These are phyloP conservation scores for Cyphomyrus plagiostoma DNA, from an alignment of 2,113 vertebrate genomes.

Conservation along the genomic window DNA sequence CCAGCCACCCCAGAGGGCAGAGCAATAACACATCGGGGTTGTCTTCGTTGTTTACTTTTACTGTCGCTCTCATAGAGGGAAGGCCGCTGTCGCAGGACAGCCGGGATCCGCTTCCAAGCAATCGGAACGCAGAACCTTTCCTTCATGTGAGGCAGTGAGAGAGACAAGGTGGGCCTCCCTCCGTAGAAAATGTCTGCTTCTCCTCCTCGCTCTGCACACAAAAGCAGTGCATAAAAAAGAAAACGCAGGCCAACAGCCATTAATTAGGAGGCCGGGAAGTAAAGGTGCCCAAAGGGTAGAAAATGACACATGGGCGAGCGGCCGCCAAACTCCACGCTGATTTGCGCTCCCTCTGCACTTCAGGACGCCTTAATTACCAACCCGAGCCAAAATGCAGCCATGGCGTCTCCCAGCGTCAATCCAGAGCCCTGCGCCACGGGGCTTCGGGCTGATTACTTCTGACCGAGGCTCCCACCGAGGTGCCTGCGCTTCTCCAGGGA, in stretches of 20 bases:
- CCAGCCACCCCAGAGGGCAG: background rate
- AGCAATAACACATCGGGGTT: background rate
- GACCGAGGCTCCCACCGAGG: background rate
- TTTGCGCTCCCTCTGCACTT: background rate
- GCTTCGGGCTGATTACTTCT: background rate
- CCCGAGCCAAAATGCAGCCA: background rate
- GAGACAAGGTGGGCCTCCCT: background rate
- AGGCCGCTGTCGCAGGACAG: background rate
- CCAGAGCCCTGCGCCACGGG: background rate
- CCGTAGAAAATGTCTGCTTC: background rate
- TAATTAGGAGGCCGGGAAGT: constrained; percentile 8
- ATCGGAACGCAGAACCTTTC: background rate
- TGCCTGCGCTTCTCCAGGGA: background rate
- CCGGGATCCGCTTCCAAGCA: background rate
- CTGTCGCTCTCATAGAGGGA: background rate
- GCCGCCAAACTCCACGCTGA: constrained; percentile 7
- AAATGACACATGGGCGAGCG: background rate
- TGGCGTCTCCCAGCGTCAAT: background rate
- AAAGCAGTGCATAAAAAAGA: background rate
- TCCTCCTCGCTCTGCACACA: background rate
- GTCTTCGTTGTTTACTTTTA: background rate
- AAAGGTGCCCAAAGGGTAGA: background rate
- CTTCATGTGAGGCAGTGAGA: background rate
- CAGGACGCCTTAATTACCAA: background rate
- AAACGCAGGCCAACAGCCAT: background rate